A percentile compares a stretch with the other conserved stretches of the same genome.
phyloP scores from a whole-genome alignment of 2,797 vertebrate genomes.

The Sebastes itinus region DNA sequence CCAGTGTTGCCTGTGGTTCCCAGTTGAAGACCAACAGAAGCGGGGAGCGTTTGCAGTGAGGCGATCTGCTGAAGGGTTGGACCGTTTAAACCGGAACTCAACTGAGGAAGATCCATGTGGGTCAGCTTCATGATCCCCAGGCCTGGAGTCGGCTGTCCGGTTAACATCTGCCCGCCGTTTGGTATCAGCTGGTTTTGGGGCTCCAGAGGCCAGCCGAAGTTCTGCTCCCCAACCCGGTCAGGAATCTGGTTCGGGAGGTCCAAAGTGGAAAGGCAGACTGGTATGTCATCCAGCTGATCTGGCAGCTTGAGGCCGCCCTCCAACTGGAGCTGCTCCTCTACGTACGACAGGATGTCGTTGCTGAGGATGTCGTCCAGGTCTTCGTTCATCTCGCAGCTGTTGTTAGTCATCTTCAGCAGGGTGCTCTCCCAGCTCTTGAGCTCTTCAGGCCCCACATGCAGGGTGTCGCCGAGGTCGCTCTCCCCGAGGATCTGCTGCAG shows the following conservation, averaged over 20 bases:
- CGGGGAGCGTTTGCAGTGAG: constrained; percentile 22
- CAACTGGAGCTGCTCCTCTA: constrained; percentile 77
- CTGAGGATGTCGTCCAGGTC: constrained; percentile 65
- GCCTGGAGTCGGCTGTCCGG: background rate
- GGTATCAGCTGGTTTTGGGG: constrained; percentile 35
- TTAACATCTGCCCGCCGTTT: constrained; percentile 26
- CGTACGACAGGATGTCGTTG: constrained; percentile 68
- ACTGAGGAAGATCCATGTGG: constrained; percentile 64
- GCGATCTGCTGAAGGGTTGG: constrained; percentile 29
- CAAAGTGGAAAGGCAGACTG: constrained; percentile 31
- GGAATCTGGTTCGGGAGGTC: constrained; percentile 51
- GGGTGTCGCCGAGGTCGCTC: constrained; percentile 2
- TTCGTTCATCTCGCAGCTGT: constrained; percentile 19
- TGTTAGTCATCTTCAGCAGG: constrained; percentile 72
- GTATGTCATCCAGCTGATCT: constrained; percentile 24
- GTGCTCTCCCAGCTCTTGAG: constrained; percentile 83
- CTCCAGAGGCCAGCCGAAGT: constrained; percentile 47
- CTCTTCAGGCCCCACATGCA: constrained; percentile 45
- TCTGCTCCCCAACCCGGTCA: constrained; percentile 25
- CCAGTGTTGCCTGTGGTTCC: background rate
- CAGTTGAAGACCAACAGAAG: constrained; percentile 10
- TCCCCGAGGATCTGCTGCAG: constrained; percentile 79
- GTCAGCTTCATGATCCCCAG: constrained; percentile 60
- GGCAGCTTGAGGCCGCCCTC: constrained; percentile 49
- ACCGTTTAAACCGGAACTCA: constrained; percentile 22